Evolutionary conservation across 2,888 invertebrate species (phyloP), one percentile per base, ranked within the genome.

Genomic region (Pristionchus maxplancki): DNA sequence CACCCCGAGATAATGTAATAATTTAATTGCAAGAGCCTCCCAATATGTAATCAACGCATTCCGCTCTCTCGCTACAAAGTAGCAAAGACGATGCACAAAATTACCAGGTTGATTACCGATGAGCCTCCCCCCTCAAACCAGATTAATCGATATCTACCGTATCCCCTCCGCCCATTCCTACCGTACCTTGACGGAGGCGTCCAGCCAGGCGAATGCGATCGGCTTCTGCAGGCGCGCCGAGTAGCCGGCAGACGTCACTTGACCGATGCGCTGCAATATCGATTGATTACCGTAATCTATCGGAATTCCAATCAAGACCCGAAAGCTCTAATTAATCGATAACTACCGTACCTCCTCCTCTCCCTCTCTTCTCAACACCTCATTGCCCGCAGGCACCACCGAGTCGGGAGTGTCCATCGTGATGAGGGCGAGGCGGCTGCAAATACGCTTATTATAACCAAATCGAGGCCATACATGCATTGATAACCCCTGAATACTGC

Each of bases 151-250:
- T 44, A 44, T 5, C 13, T 44, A 37, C 67, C 17, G 31, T 67
- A 67, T 8, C 34, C 40, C 74, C 40, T 5, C 8, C 40, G 17
- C 37, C 40, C 74, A 11, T 5, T 24, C n/a, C 74, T 82, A 82
- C 84, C 28, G 44, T 67, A 86, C 86, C 50, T 90, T 88, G 31
- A 93, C 91, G 15, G 91, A 90, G 17, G 89, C 84, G 53, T 95
- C 95, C n/a, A 95, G 88, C 92, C 95, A 95, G 9, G 95, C 95
- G 90, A 95, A 95, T n/a, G 95, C 95, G 24, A 95, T 91, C 40
- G 95, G 94, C 62, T 94, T 91, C 50, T 94, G 92, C 17, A 95
- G 93, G 44, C 94, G 92, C 89, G 94, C 95, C 62, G 95, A 95
- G 92, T 93, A 95, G 67, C 94, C 93, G 6, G 95, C 95, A 5